These are phyloP conservation scores for Gadus chalcogrammus DNA, from an alignment of 2,113 vertebrate species.

Conservation along the genomic window DNA sequence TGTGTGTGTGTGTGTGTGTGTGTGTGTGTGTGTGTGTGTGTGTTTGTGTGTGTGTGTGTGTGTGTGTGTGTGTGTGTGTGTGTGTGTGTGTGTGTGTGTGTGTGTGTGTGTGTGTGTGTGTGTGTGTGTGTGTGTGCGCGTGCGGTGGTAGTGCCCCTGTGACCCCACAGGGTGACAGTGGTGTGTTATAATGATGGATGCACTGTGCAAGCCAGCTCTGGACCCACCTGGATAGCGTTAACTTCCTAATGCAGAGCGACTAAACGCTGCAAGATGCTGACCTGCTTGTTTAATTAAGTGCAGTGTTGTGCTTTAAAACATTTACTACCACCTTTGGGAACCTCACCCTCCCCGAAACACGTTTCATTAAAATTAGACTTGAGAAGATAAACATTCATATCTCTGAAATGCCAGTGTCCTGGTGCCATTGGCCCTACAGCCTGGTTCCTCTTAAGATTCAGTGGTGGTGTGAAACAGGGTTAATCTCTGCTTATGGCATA, in stretches of 20 bases:
- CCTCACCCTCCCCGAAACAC: slow-evolving; percentile 53
- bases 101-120: not conserved
- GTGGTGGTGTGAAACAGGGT: slow-evolving; percentile 7
- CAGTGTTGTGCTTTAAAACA: slow-evolving; percentile 61
- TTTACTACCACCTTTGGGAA: slow-evolving; percentile 48
- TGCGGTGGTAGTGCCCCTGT: slow-evolving; percentile 39
- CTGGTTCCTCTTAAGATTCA: not conserved
- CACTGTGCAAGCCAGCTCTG: slow-evolving; percentile 51
- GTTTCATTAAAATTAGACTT: slow-evolving; percentile 35
- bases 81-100: not conserved
- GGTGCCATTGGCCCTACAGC: not conserved
- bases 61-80: slow-evolving; percentile 11
- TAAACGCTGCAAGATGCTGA: slow-evolving; percentile 69
- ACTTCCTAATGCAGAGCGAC: slow-evolving; percentile 35
- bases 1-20: slow-evolving; percentile 12
- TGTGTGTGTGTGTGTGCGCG: not conserved
- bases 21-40: not conserved
- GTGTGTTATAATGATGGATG: slow-evolving; percentile 60
- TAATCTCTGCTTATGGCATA: slow-evolving; percentile 1
- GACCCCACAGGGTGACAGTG: slow-evolving; percentile 56
- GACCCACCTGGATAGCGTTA: slow-evolving; percentile 66
- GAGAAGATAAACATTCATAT: slow-evolving; percentile 30
- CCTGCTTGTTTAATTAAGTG: slow-evolving; percentile 68
- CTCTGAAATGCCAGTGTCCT: slow-evolving; percentile 28
- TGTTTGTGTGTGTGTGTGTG: not conserved